phyloP scores from a whole-genome alignment of 2,797 vertebrate genomes.

The Bradypus variegatus region DNA sequence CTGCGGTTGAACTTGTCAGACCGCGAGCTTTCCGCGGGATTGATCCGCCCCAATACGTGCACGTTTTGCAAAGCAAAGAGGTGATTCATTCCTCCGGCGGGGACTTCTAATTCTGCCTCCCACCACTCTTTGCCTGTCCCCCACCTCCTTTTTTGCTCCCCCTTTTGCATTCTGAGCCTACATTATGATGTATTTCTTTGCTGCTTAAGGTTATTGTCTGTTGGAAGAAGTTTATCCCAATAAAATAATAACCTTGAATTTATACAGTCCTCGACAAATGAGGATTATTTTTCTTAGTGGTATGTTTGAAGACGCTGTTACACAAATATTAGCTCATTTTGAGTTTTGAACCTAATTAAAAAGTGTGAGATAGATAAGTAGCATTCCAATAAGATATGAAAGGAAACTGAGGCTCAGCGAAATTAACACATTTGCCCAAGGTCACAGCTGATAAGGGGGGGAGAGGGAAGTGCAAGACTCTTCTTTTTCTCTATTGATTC shows the following conservation, averaged over 20 bases:
- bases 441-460: neutral
- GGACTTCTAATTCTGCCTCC: neutral
- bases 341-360: neutral
- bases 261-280: neutral
- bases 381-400: neutral
- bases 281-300: neutral
- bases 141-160: neutral
- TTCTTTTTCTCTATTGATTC: neutral
- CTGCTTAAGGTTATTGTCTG: neutral
- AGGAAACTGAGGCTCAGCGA: neutral
- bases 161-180: neutral
- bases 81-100: neutral
- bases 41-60: neutral
- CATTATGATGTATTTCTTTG: neutral
- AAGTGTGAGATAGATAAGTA: neutral
- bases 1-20: conserved; percentile 35
- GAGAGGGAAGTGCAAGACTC: neutral
- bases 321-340: neutral
- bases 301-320: neutral
- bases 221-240: neutral
- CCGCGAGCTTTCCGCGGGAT: neutral
- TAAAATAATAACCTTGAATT: neutral
- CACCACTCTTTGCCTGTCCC: neutral
- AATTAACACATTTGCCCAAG: neutral
- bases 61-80: conserved; percentile 28